These are phyloP conservation scores for Clanis bilineata DNA, from an alignment of 2,888 invertebrate genomes.

Conservation along the genomic window DNA sequence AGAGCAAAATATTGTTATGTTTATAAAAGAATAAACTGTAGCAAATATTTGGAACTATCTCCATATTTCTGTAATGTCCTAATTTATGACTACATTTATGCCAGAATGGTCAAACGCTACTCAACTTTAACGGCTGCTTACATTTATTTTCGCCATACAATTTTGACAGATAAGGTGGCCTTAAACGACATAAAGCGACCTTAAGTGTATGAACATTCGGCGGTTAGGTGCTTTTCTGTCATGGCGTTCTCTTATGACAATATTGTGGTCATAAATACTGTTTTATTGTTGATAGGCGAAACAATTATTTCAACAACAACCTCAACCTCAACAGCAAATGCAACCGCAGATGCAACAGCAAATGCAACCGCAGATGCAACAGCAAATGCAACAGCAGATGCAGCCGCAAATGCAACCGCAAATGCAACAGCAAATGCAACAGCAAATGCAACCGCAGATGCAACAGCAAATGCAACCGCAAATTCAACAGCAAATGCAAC, in stretches of 20 bases:
- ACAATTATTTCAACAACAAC: slow-evolving; percentile 77
- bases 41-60: too few species aligned
- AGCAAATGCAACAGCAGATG: slow-evolving; percentile 59
- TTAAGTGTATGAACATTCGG: too few species aligned
- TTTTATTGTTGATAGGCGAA: slow-evolving; percentile 30
- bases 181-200: too few species aligned
- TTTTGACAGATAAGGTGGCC: too few species aligned
- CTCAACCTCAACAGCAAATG: slow-evolving; percentile 71
- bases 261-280: not conserved
- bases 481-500: slow-evolving; percentile 67
- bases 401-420: slow-evolving; percentile 49
- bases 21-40: too few species aligned
- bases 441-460: slow-evolving; percentile 79
- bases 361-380: slow-evolving; percentile 49
- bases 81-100: too few species aligned
- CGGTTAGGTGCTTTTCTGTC: too few species aligned
- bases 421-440: slow-evolving; percentile 72
- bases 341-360: slow-evolving; percentile 76
- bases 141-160: too few species aligned
- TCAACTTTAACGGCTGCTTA: too few species aligned
- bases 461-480: slow-evolving; percentile 51
- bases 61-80: too few species aligned
- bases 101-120: too few species aligned
- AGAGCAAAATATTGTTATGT: too few species aligned
- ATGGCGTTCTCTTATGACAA: not conserved